Base-by-base conservation (phyloP, 1,140 invertebrate species). In the Copidosoma floridanum region DNA sequence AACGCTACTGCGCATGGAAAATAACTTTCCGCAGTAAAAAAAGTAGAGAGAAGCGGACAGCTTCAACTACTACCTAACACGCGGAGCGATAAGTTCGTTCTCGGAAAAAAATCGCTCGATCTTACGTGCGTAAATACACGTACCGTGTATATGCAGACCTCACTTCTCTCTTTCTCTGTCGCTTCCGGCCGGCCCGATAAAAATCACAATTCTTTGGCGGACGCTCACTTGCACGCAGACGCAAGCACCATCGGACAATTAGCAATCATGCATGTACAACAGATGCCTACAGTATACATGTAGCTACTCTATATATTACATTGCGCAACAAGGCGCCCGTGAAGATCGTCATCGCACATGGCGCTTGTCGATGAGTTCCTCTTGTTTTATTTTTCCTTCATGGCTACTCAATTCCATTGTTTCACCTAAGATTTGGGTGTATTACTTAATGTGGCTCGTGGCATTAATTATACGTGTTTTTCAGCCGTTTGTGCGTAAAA, bases 191-290 rank as follows among this genome's bases (percentile, higher is more conserved):
- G 20, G 20, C 59, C 2, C 1, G 1, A 73, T 74, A 74, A 72
- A 62, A 55, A 75, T 75, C 72, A 54, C 57, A 52, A 71, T 68
- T 68, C 65, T 69, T 65, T 63, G 57, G 62, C n/a, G n/a, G n/a
- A n/a, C n/a, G n/a, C n/a, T n/a, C n/a, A n/a, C n/a, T n/a, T n/a
- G n/a, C 46, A 44, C 27, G 10, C 16, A 26, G 52, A 12, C 48
- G 48, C 27, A 40, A 12, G 51, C 46, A 51, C 44, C 64, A 69
- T 67, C 65, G 57, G 55, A 56, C 68, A 76, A 77, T 76, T 75
- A 75, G 69, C 60, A 69, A 76, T 76, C 71, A 75, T 72, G 71
- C 74, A 71, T 74, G 67, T 40, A n/a, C n/a, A n/a, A n/a, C n/a
- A n/a, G n/a, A n/a, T n/a, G n/a, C n/a, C n/a, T n/a, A n/a, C n/a